These are phyloP conservation scores for Drosophila orena DNA, from an alignment of 1,140 invertebrate genomes.

Conservation along the genomic window DNA sequence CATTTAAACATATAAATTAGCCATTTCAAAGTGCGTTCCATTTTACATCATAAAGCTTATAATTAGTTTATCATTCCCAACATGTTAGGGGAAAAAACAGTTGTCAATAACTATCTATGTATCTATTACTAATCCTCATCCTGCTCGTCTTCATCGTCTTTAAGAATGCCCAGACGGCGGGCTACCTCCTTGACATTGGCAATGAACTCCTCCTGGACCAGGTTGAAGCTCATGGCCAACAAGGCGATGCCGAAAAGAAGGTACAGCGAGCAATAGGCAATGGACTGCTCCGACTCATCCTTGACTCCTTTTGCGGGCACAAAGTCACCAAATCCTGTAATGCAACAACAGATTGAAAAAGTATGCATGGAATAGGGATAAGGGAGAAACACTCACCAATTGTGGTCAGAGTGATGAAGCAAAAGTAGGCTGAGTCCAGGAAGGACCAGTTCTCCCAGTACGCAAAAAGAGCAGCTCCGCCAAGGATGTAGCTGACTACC, in stretches of 20 bases:
- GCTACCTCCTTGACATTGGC: conserved; percentile 93
- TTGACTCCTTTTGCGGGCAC: conserved; percentile 93
- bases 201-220: conserved; percentile 97
- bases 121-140: conserved; percentile 49
- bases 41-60: background rate
- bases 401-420: conserved; percentile 97
- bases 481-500: conserved; percentile 95
- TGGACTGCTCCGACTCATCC: conserved; percentile 90
- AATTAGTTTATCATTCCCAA: background rate
- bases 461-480: conserved; percentile 93
- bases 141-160: conserved; percentile 88
- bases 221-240: conserved; percentile 99
- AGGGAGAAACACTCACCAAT: conserved; percentile 87
- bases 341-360: background rate
- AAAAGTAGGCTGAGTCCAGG: conserved; percentile 97
- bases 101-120: conserved; percentile 8
- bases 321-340: conserved; percentile 94
- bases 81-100: background rate
- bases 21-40: background rate
- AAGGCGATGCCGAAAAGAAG: conserved; percentile 98
- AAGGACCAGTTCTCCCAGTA: conserved; percentile 95
- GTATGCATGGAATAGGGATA: background rate
- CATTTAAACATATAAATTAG: background rate
- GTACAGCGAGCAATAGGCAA: conserved; percentile 96
- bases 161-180: conserved; percentile 93